Evolutionary conservation across 2,113 vertebrate species (phyloP).

Genomic region (Hippocampus abdominalis): DNA sequence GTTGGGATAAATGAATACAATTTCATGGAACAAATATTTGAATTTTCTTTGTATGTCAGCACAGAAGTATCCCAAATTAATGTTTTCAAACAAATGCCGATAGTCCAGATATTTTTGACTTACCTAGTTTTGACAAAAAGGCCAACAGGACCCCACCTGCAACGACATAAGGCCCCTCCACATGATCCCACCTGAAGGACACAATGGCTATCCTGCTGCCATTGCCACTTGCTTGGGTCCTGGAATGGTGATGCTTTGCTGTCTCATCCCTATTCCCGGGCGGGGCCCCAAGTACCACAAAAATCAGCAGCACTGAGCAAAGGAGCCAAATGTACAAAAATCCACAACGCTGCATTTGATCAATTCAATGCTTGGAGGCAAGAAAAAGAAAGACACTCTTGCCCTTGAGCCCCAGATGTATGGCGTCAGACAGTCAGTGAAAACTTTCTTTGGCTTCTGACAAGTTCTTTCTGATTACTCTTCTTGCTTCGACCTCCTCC

Average conservation of each 20-base stretch:
- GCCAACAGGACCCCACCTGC: slow-evolving; percentile 84
- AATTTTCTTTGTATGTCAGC: too few relatives aligned
- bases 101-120: slow-evolving; percentile 22
- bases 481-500: not conserved
- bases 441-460: not conserved
- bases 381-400: not conserved
- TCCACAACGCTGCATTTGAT: slow-evolving; percentile 37
- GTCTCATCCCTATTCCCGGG: not conserved
- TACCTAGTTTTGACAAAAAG: slow-evolving; percentile 85
- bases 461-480: slow-evolving; percentile 3
- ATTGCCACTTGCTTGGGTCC: not conserved
- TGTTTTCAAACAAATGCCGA: not conserved
- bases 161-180: slow-evolving; percentile 79
- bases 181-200: slow-evolving; percentile 82
- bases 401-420: slow-evolving; percentile 5
- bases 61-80: too few relatives aligned
- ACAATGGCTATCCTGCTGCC: slow-evolving; percentile 62
- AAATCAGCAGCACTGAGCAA: slow-evolving; percentile 34
- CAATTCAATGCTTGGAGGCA: not conserved
- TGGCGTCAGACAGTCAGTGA: not conserved
- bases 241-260: not conserved
- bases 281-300: not conserved
- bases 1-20: too few relatives aligned
- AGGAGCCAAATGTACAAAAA: slow-evolving; percentile 22
- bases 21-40: too few relatives aligned